These are phyloP conservation scores for Tromatobia lineatoria DNA, from an alignment of 2,888 invertebrate species.

Conservation along the genomic window DNA sequence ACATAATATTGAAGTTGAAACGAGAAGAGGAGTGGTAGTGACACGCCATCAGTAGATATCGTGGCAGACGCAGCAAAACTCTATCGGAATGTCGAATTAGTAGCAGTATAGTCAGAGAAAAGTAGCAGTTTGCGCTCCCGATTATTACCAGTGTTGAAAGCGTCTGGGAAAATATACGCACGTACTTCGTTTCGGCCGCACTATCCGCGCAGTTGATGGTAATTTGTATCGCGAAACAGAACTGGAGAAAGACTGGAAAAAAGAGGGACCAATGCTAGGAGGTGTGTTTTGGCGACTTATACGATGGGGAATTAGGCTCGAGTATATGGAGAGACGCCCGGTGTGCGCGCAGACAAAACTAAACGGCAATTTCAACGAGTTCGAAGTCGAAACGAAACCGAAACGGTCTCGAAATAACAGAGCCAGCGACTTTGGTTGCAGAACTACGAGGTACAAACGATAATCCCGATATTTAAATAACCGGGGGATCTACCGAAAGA, in stretches of 20 bases:
- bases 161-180: constrained; percentile 62
- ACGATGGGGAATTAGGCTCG: neutral
- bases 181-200: constrained; percentile 40
- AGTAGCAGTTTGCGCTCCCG: constrained; percentile 50
- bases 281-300: constrained; percentile 39
- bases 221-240: constrained; percentile 58
- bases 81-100: constrained; percentile 60
- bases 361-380: constrained; percentile 62
- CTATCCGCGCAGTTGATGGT: constrained; percentile 49
- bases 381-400: constrained; percentile 62
- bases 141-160: constrained; percentile 44
- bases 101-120: constrained; percentile 53
- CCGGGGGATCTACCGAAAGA: constrained; percentile 40
- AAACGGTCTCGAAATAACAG: constrained; percentile 57
- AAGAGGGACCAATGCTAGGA: constrained; percentile 36
- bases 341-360: constrained; percentile 55
- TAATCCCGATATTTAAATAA: constrained; percentile 68
- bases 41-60: constrained; percentile 59
- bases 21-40: constrained; percentile 65
- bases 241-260: constrained; percentile 12
- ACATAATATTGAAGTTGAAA: constrained; percentile 32
- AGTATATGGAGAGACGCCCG: constrained; percentile 13
- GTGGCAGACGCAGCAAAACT: constrained; percentile 19
- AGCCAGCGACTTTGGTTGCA: constrained; percentile 12
- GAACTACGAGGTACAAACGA: constrained; percentile 25